Conservation (phyloP, 2,113 vertebrate species). For the Antechinus flavipes region DNA sequence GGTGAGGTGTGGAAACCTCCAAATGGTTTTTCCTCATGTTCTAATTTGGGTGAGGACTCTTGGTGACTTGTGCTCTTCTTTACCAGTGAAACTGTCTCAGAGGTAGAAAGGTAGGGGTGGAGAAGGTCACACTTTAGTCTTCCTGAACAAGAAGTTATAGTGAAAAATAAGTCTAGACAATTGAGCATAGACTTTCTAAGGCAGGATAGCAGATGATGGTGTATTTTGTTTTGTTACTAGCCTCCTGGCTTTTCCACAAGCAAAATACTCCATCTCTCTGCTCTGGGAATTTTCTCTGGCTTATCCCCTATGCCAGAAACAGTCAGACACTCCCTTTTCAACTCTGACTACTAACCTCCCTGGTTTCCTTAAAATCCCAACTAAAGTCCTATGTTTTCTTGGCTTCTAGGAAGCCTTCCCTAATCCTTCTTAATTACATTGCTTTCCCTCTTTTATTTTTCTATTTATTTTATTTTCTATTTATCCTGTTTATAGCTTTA, state of each 20-base stretch:
- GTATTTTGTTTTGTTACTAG: neutral
- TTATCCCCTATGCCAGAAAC: neutral
- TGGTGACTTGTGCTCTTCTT: constrained; percentile 26
- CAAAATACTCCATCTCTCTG: neutral
- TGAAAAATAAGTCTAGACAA: neutral
- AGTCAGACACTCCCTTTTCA: neutral
- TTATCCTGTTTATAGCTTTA: neutral
- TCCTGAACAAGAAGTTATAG: neutral
- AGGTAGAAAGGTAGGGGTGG: constrained; percentile 11
- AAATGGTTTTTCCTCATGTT: neutral
- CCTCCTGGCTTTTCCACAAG: neutral
- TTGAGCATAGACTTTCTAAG: neutral
- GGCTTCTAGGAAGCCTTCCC: neutral
- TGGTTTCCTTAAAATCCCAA: neutral
- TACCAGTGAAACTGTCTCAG: neutral
- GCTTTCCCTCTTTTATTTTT: neutral
- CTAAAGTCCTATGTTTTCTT: neutral
- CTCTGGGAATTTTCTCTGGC: neutral
- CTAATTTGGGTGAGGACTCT: neutral
- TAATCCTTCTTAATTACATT: neutral
- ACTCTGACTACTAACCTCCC: neutral
- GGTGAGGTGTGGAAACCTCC: neutral
- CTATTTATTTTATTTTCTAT: neutral
- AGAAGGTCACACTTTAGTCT: constrained; percentile 17
- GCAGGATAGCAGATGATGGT: neutral